phyloP scores from a whole-genome alignment of 2,888 invertebrate genomes.

The Rotaria sp. region DNA sequence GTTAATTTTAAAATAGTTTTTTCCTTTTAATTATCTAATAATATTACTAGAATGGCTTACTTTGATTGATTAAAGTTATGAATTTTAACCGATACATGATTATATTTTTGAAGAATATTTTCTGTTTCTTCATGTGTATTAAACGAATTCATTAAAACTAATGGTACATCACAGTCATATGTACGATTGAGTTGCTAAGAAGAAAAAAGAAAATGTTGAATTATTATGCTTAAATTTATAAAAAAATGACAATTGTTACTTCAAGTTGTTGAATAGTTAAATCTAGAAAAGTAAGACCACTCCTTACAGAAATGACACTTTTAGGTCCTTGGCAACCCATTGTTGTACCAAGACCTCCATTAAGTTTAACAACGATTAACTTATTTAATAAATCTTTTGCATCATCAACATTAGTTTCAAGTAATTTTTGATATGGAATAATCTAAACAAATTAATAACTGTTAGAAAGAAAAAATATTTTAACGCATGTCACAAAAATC shows the following conservation, averaged over 20 bases:
- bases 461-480: too few species aligned
- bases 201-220: too few species aligned
- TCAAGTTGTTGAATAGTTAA: slow-evolving; percentile 56
- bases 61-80: slow-evolving; percentile 95
- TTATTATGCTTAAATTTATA: too few species aligned
- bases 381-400: slow-evolving; percentile 47
- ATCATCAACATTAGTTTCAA: background rate
- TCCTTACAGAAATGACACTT: slow-evolving; percentile 54
- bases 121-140: slow-evolving; percentile 97
- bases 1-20: too few species aligned
- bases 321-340: slow-evolving; percentile 57
- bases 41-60: too few species aligned
- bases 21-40: too few species aligned
- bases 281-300: slow-evolving; percentile 56
- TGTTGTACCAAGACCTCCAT: slow-evolving; percentile 56
- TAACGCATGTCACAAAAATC: too few species aligned
- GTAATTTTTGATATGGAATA: slow-evolving; percentile 43
- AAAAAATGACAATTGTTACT: too few species aligned
- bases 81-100: slow-evolving; percentile 76
- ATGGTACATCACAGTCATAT: slow-evolving; percentile 85
- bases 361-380: slow-evolving; percentile 55
- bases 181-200: slow-evolving; percentile 69
- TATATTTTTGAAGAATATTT: slow-evolving; percentile 82
- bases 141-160: slow-evolving; percentile 98
- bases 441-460: slow-evolving; percentile 49